Percentiles rank a stretch among this genome's conserved stretches.
These are phyloP conservation scores for Poecile montanus DNA, from an alignment of 2,797 vertebrate genomes.

Conservation along the genomic window DNA sequence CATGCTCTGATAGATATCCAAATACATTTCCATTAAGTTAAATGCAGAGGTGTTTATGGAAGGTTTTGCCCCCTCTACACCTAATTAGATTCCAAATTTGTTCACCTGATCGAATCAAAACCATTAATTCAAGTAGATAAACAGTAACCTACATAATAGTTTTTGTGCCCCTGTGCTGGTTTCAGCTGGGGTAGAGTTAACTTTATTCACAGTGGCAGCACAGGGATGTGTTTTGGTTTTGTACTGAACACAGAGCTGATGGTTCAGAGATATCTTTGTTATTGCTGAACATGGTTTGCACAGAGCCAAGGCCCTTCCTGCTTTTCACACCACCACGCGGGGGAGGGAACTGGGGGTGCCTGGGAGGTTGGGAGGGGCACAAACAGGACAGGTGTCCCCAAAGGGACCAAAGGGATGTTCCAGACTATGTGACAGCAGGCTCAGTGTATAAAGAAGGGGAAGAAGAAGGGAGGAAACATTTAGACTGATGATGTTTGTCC, in stretches of 20 bases:
- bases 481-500: not conserved
- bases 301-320: not conserved
- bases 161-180: not conserved
- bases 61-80: not conserved
- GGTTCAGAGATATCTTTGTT: not conserved
- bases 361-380: not conserved
- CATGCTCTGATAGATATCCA: not conserved
- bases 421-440: not conserved
- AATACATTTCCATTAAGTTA: not conserved
- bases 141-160: not conserved
- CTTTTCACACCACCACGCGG: rapidly evolving
- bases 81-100: not conserved
- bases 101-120: not conserved
- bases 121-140: not conserved
- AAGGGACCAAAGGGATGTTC: not conserved
- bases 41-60: not conserved
- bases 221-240: not conserved
- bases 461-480: no score
- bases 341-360: not conserved
- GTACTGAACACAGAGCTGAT: not conserved
- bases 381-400: not conserved
- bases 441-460: not conserved
- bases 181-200: not conserved
- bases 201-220: not conserved
- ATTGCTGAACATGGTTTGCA: not conserved